Conservation (phyloP, 2,888 invertebrate species). For the Penaeus monodon region DNA sequence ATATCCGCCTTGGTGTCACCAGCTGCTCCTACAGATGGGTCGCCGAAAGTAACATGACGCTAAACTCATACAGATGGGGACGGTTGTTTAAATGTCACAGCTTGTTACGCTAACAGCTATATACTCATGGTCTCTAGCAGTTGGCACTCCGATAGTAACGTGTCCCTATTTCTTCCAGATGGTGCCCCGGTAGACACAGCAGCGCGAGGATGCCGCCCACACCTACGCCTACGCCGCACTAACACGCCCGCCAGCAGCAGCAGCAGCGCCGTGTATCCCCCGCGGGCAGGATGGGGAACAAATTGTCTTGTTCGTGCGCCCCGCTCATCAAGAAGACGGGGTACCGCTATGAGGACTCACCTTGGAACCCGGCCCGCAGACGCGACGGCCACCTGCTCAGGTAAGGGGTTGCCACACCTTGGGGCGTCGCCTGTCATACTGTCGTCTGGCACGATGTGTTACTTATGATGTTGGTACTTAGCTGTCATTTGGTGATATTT, state of each 20-base stretch:
- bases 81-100: no score
- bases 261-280: slow-evolving; percentile 20
- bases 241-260: slow-evolving; percentile 11
- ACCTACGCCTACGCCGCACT: slow-evolving; percentile 15
- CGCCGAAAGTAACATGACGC: no score
- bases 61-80: no score
- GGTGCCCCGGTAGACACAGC: slow-evolving; percentile 5
- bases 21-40: no score
- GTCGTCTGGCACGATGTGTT: no score
- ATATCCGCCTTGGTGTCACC: no score
- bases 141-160: no score
- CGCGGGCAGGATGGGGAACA: slow-evolving; percentile 85
- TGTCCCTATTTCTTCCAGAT: neutral
- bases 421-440: neutral
- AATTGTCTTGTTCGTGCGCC: slow-evolving; percentile 96
- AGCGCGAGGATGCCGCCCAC: slow-evolving; percentile 16
- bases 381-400: slow-evolving; percentile 89
- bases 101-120: no score
- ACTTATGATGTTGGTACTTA: no score
- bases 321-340: slow-evolving; percentile 92
- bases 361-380: slow-evolving; percentile 90
- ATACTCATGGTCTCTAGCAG: no score
- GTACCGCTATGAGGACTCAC: slow-evolving; percentile 91
- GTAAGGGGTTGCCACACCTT: slow-evolving; percentile 72
- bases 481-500: no score